Percentiles rank a stretch among this genome's conserved stretches.
These are phyloP conservation scores for Patella ulyssiponensis DNA, from an alignment of 2,888 invertebrate species.

Conservation along the genomic window DNA sequence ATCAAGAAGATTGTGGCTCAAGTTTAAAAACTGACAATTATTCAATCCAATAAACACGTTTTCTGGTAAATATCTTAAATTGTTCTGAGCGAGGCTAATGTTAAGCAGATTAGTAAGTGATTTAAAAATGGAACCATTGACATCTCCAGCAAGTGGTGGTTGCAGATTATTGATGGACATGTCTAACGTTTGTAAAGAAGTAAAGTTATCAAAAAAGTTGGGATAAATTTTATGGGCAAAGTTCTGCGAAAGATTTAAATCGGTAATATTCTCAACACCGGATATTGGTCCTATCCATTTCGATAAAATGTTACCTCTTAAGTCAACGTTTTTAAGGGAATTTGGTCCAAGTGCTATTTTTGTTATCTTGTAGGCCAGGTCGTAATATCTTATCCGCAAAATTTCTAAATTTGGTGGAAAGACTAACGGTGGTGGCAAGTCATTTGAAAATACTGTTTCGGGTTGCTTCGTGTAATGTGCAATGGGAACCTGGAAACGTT, in stretches of 20 bases:
- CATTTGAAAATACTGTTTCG: no score
- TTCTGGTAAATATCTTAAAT: slow-evolving; percentile 13
- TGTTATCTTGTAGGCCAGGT: slow-evolving; percentile 3
- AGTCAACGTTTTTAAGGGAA: slow-evolving; percentile 7
- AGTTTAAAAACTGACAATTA: not conserved
- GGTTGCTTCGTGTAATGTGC: no score
- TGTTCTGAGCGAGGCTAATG: slow-evolving; percentile 14
- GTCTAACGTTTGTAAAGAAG: slow-evolving; percentile 6
- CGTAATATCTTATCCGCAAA: not conserved
- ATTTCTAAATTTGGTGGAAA: slow-evolving; percentile 14
- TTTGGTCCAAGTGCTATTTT: slow-evolving; percentile 3
- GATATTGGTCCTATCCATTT: slow-evolving; percentile 3
- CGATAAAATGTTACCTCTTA: slow-evolving; percentile 15
- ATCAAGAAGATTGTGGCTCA: slow-evolving; percentile 6
- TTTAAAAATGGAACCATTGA: slow-evolving; percentile 12
- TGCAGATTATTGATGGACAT: slow-evolving; percentile 16
- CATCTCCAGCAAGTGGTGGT: not conserved
- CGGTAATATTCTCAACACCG: slow-evolving; percentile 22
- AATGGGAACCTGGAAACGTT: no score
- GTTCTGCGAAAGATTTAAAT: slow-evolving; percentile 22
- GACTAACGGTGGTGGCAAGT: not conserved
- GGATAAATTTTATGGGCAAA: not conserved
- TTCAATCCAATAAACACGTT: not conserved
- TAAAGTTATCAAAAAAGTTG: slow-evolving; percentile 16
- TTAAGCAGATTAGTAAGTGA: not conserved